These are phyloP conservation scores for Salpingus planirostris DNA, from an alignment of 2,888 invertebrate genomes.

Conservation along the genomic window DNA sequence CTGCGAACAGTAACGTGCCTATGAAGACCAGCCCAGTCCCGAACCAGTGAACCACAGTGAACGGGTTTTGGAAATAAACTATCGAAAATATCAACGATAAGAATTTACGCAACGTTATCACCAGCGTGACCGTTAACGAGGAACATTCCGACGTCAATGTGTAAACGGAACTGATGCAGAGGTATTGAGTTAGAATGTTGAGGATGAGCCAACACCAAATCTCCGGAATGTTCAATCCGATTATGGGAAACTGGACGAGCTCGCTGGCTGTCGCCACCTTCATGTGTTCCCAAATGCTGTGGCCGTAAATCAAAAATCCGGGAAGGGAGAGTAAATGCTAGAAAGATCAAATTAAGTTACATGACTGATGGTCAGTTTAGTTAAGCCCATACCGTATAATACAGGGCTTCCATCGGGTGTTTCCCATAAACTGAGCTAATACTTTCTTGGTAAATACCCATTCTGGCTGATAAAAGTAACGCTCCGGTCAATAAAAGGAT, in stretches of 20 bases:
- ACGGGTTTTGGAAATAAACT: constrained; percentile 88
- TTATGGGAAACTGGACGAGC: constrained; percentile 46
- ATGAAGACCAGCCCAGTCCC: constrained; percentile 85
- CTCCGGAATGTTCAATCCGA: constrained; percentile 59
- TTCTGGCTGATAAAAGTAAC: constrained; percentile 83
- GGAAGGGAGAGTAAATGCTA: constrained; percentile 86
- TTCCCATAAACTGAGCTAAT: constrained; percentile 79
- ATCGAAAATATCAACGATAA: constrained; percentile 92
- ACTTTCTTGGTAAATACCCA: constrained; percentile 88
- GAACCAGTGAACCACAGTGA: constrained; percentile 83
- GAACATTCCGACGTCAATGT: constrained; percentile 88
- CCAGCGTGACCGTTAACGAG: constrained; percentile 89
- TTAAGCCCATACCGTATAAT: constrained; percentile 59
- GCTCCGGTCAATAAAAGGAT: constrained; percentile 79
- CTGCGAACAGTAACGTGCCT: constrained; percentile 89
- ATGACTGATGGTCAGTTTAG: constrained; percentile 1
- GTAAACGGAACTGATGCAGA: constrained; percentile 94
- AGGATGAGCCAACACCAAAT: constrained; percentile 69
- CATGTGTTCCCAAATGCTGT: constrained; percentile 71
- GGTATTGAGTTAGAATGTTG: constrained; percentile 81
- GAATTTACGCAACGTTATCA: constrained; percentile 93
- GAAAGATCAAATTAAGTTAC: constrained; percentile 28
- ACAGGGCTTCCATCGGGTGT: constrained; percentile 81
- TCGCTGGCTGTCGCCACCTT: constrained; percentile 61
- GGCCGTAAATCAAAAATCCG: constrained; percentile 70